Evolutionary conservation across 2,797 vertebrate species (phyloP), one percentile per base, ranked within the genome.

Genomic region (Poecilia gillii): DNA sequence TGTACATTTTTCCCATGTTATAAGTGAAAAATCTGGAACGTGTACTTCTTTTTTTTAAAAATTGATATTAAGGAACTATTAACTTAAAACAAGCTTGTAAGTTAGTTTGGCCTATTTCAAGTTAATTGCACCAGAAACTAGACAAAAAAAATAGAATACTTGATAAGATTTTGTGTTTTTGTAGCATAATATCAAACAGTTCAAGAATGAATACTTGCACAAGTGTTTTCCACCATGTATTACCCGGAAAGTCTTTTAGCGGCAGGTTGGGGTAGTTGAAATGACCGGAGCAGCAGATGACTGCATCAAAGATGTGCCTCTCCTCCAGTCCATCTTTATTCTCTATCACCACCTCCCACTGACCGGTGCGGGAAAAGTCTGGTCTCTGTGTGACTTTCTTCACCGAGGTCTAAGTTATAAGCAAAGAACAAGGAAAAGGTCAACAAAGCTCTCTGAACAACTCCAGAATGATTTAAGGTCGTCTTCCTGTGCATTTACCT

Each of bases 221-320:
- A 36, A 20, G 62, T 11, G 7, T 36, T 18, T 36, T 3, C 62
- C 18, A 41, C 13, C 79, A 64, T 2, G 41, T 1, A 23, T 43
- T 62, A 98, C 98, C 97, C 91, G 97, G 96, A 87, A 98, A 99
- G 82, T 95, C 94, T 55, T 93, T 91, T 70, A 98, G 92, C 0
- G 97, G 97, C 62, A 99, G 77, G 81, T 98, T 90, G 0, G 97
- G 96, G 8, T 95, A 87, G 0, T 91, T 96, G 91, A 97, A 98
- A 87, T 99, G 97, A 72, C 98, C 97, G 0, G 93, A 95, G 88
- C 97, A 97, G 85, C 98, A 96, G 91, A 98, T 94, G 31, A 99
- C 93, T 0, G 95, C 97, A 57, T 99, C 97, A 20, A 98, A 99
- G 74, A 97, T 0, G 0, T 95, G 94, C 0, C 45, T 95, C 72